Evolutionary conservation across 53 echinoderm and acorn worm genomes (phyloP).

Genomic region (Astropecten irregularis): DNA sequence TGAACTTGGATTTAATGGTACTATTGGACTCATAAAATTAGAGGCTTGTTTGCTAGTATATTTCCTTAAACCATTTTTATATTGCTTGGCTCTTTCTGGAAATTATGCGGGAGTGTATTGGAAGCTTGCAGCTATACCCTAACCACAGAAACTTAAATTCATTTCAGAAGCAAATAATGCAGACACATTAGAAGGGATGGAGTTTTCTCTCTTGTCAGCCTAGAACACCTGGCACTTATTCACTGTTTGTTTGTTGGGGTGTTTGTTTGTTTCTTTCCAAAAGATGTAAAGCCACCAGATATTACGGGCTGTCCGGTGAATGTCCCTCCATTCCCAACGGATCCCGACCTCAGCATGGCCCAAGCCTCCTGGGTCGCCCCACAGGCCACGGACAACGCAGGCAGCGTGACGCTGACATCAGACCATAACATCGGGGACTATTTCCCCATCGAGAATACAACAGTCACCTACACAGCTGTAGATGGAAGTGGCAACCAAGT

Average conservation of each 20-base stretch:
- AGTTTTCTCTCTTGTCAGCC: neutral
- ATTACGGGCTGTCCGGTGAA: constrained; percentile 53
- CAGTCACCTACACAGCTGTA: constrained; percentile 57
- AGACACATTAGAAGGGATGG: neutral
- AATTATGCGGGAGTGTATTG: too few species aligned
- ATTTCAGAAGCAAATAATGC: too few species aligned
- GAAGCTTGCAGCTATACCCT: too few species aligned
- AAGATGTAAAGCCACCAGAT: constrained; percentile 29
- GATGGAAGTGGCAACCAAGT: constrained; percentile 12
- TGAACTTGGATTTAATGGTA: too few species aligned
- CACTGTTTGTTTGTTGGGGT: neutral
- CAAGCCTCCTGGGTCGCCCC: constrained; percentile 56
- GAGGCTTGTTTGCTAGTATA: too few species aligned
- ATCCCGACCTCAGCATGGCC: constrained; percentile 33
- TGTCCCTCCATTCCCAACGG: constrained; percentile 18
- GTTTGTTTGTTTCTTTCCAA: neutral
- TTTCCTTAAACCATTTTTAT: too few species aligned
- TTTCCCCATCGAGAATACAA: constrained; percentile 18
- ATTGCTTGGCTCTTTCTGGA: too few species aligned
- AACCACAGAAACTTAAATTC: too few species aligned
- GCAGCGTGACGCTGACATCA: neutral
- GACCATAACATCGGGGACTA: neutral
- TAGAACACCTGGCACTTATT: neutral
- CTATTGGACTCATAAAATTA: too few species aligned
- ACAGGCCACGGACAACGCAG: constrained; percentile 10